Percentiles rank a stretch among this genome's conserved stretches.
Conservation (phyloP, 2,113 vertebrate genomes). For the Mellivora capensis region DNA sequence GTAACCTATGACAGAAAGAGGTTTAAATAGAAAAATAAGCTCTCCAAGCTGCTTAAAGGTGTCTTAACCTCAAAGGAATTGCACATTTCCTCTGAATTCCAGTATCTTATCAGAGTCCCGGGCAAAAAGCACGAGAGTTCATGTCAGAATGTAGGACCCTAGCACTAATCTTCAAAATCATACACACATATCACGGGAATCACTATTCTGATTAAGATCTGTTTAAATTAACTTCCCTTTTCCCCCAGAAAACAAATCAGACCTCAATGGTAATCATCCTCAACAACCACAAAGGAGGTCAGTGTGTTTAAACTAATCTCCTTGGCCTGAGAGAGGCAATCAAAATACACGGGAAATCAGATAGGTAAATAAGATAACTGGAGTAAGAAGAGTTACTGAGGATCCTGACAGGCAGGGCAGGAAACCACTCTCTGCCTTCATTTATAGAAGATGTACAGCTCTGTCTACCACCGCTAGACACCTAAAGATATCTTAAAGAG, state of each 20-base stretch:
- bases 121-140: not conserved
- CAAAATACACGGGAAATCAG: not conserved
- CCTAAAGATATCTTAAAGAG: not conserved
- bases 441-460: not conserved
- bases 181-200: not conserved
- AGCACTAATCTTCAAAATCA: not conserved
- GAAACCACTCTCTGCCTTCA: not conserved
- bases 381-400: not conserved
- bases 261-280: not conserved
- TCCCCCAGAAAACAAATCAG: constrained; percentile 4
- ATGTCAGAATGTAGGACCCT: not conserved
- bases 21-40: constrained; percentile 3
- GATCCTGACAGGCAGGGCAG: not conserved
- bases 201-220: not conserved
- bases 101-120: not conserved
- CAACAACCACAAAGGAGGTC: constrained; percentile 16
- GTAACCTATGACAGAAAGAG: constrained; percentile 49
- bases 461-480: not conserved
- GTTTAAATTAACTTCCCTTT: constrained; percentile 24
- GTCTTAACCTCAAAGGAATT: constrained; percentile 17
- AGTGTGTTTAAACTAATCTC: constrained; percentile 28
- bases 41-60: not conserved
- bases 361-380: not conserved
- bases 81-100: not conserved
- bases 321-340: not conserved